Conservation (phyloP, 2,797 vertebrate genomes). For the Garrulus glandarius region DNA sequence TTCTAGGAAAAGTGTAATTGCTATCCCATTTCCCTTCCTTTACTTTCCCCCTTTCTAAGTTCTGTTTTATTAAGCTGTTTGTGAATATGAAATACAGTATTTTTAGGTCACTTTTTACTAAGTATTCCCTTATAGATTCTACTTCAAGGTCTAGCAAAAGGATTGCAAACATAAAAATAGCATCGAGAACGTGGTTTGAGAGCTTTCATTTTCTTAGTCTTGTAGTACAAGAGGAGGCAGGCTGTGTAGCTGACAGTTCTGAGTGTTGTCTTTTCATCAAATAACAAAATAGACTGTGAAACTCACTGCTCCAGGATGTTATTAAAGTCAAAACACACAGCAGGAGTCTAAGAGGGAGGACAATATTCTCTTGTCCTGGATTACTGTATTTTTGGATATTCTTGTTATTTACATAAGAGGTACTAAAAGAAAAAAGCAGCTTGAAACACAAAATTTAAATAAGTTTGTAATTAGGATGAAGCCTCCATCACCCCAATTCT, state of each 20-base stretch:
- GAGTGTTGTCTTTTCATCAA: neutral
- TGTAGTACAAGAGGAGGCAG: neutral
- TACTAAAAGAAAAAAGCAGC: neutral
- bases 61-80: neutral
- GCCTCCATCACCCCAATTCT: neutral
- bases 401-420: neutral
- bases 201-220: neutral
- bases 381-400: neutral
- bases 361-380: neutral
- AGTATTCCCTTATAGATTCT: neutral
- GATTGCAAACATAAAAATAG: neutral
- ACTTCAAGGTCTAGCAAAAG: neutral
- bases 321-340: neutral
- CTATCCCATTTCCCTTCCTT: neutral
- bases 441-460: neutral
- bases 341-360: neutral
- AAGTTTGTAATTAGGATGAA: neutral
- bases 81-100: neutral
- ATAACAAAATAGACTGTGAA: neutral
- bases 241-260: neutral
- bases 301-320: neutral
- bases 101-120: neutral
- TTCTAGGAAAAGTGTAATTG: neutral
- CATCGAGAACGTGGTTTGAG: neutral
- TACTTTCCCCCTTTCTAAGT: neutral